Evolutionary conservation across 2,113 vertebrate genomes (phyloP).

Genomic region (Nestor notabilis): DNA sequence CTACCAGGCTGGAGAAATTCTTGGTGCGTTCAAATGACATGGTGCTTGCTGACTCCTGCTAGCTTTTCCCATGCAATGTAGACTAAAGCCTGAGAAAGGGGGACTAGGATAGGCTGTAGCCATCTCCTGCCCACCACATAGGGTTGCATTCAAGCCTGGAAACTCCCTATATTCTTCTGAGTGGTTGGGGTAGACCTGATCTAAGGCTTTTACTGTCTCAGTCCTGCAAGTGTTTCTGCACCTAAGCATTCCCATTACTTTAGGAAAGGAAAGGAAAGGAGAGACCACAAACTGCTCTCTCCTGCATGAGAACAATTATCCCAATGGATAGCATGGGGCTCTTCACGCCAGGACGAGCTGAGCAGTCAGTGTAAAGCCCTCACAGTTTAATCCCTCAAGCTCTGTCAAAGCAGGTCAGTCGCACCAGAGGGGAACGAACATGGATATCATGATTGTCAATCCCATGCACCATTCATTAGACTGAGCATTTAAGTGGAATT

Average conservation of each 20-base stretch:
- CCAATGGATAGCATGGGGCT: neutral
- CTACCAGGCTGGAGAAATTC: neutral
- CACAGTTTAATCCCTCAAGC: neutral
- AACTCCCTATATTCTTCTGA: neutral
- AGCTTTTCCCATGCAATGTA: neutral
- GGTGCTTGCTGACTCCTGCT: neutral
- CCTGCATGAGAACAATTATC: neutral
- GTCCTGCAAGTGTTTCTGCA: neutral
- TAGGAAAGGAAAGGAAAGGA: neutral
- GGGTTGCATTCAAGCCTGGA: neutral
- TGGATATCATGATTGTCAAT: neutral
- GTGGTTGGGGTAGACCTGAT: neutral
- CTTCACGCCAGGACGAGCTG: neutral
- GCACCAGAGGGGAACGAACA: neutral
- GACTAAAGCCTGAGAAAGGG: neutral
- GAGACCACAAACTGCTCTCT: accelerated
- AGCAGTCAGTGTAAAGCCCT: neutral
- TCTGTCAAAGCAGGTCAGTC: neutral
- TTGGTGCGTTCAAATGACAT: neutral
- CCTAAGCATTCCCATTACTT: neutral
- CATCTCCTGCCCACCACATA: neutral
- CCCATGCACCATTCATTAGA: neutral
- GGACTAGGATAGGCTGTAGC: neutral
- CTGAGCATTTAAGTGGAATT: neutral
- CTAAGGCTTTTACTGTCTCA: neutral